Conservation (phyloP, 2,888 invertebrate genomes). For the Lucinisca nassula region DNA sequence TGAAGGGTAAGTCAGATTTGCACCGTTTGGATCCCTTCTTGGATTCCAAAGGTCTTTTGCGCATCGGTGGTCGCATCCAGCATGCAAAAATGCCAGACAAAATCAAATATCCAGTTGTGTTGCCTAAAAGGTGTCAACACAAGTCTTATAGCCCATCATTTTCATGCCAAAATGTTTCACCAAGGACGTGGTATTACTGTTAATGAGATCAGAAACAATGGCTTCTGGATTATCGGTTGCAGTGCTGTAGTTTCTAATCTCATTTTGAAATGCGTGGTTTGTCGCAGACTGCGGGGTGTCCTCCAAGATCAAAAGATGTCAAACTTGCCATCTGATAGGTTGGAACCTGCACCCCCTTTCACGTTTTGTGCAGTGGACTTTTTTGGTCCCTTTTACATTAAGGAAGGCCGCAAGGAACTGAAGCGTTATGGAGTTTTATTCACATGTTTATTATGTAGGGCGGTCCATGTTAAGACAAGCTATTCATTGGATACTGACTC, state of each 20-base stretch:
- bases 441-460: constrained; percentile 45
- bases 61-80: constrained; percentile 69
- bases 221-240: constrained; percentile 82
- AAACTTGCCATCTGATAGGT: constrained; percentile 80
- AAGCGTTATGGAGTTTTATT: constrained; percentile 49
- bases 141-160: constrained; percentile 56
- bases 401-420: constrained; percentile 31
- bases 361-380: constrained; percentile 20
- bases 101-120: constrained; percentile 61
- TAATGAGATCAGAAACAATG: constrained; percentile 63
- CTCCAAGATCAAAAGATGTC: constrained; percentile 81
- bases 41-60: constrained; percentile 58
- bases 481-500: constrained; percentile 41
- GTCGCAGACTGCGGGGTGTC: constrained; percentile 72
- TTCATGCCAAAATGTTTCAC: constrained; percentile 60
- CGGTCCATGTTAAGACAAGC: constrained; percentile 52
- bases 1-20: constrained; percentile 22
- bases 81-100: constrained; percentile 23
- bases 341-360: constrained; percentile 33
- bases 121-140: constrained; percentile 66
- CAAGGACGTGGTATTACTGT: constrained; percentile 69
- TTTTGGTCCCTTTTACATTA: constrained; percentile 28
- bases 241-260: constrained; percentile 68
- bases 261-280: constrained; percentile 79
- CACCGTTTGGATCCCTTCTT: constrained; percentile 62